Conservation (phyloP, 2,113 vertebrate species). For the Saguinus imperator region DNA sequence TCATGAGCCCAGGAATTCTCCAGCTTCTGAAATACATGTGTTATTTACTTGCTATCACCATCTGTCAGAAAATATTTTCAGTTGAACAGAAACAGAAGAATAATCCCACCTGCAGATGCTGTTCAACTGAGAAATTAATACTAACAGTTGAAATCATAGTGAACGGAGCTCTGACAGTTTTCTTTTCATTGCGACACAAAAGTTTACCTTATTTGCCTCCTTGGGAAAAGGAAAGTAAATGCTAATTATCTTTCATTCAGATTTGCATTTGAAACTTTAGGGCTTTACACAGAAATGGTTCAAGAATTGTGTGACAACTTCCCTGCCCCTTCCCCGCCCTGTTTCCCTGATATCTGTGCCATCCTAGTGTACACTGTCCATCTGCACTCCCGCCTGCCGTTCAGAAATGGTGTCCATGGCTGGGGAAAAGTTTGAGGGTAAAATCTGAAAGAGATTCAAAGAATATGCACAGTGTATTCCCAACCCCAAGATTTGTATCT, state of each 20-base stretch:
- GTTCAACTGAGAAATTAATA: conserved; percentile 40
- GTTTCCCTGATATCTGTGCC: too few species aligned
- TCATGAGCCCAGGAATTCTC: neutral
- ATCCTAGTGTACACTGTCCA: accelerated
- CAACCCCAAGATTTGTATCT: neutral
- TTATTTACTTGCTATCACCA: conserved; percentile 54
- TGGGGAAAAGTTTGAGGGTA: neutral
- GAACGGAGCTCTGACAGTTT: neutral
- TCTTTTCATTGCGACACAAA: conserved; percentile 9
- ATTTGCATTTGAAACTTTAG: conserved; percentile 31
- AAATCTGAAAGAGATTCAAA: neutral
- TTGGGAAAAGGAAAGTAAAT: neutral
- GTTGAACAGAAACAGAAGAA: conserved; percentile 37
- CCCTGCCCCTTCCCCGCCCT: neutral
- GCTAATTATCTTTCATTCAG: conserved; percentile 36
- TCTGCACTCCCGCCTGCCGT: neutral
- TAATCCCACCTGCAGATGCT: conserved; percentile 37
- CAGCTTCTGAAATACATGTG: neutral
- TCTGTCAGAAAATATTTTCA: conserved; percentile 60
- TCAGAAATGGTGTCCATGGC: neutral
- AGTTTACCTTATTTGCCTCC: conserved; percentile 38
- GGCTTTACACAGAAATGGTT: neutral
- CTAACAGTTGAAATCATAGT: neutral
- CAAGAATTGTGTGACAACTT: neutral
- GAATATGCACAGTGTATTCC: neutral